phyloP scores from a whole-genome alignment of 2,797 vertebrate species.

The Sylvia borin region DNA sequence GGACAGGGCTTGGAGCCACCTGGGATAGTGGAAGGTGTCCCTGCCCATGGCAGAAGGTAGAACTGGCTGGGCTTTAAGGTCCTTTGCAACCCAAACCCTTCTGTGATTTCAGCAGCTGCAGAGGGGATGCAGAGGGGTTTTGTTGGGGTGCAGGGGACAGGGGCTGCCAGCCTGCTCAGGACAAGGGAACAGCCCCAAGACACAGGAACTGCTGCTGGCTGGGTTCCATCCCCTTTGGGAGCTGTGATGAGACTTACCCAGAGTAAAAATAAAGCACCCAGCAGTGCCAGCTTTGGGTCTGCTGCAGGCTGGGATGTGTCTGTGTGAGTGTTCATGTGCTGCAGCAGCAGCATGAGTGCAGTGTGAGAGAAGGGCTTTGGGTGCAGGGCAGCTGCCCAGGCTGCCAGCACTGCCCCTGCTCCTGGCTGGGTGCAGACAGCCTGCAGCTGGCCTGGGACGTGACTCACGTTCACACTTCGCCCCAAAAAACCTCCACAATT shows the following conservation, averaged over 20 bases:
- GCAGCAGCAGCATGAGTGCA: not conserved
- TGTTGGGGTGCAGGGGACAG: not conserved
- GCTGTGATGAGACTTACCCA: accelerated
- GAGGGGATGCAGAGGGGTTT: not conserved
- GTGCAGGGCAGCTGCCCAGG: not conserved
- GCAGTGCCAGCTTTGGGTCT: not conserved
- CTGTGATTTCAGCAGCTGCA: not conserved
- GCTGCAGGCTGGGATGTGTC: not conserved
- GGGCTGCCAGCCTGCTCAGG: not conserved
- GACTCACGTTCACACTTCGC: not conserved
- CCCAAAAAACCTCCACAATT: not conserved
- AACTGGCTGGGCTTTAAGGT: not conserved
- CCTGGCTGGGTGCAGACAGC: not conserved
- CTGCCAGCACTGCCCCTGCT: not conserved
- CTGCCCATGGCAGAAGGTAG: not conserved
- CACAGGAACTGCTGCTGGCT: not conserved
- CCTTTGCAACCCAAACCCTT: not conserved
- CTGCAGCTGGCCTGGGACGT: not conserved
- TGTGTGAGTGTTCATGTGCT: accelerated
- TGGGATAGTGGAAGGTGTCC: not conserved
- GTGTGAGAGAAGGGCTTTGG: not conserved
- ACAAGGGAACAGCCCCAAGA: not conserved
- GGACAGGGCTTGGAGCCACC: not conserved
- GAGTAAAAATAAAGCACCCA: not conserved
- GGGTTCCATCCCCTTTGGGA: not conserved